Evolutionary conservation across 2,113 vertebrate genomes (phyloP).

Genomic region (Acrocephalus arundinaceus): DNA sequence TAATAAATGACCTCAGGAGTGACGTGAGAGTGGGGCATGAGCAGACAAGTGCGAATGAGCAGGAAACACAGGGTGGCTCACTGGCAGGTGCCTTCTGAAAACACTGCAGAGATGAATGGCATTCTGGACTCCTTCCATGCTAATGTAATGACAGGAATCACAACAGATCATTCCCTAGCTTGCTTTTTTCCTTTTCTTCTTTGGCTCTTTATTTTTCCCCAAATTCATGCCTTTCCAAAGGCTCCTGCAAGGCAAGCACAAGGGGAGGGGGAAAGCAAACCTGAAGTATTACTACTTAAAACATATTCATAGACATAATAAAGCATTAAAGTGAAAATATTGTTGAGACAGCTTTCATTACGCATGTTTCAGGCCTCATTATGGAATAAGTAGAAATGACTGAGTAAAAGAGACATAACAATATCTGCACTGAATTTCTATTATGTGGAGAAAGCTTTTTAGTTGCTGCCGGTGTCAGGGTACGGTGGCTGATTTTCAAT

Average conservation of each 20-base stretch:
- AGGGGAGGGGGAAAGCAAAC: slow-evolving; percentile 21
- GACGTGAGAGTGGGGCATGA: background rate
- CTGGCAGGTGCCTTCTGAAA: slow-evolving; percentile 47
- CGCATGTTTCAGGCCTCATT: slow-evolving; percentile 88
- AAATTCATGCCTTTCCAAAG: slow-evolving; percentile 48
- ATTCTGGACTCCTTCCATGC: slow-evolving; percentile 40
- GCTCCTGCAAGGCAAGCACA: slow-evolving; percentile 23
- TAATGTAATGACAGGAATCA: slow-evolving; percentile 20
- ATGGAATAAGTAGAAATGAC: slow-evolving; percentile 90
- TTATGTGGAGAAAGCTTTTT: slow-evolving; percentile 80
- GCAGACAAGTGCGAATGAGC: background rate
- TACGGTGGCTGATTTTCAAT: slow-evolving; percentile 80
- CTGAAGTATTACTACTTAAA: slow-evolving; percentile 83
- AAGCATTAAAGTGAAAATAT: slow-evolving; percentile 95
- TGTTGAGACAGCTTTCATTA: slow-evolving; percentile 95
- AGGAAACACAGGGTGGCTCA: background rate
- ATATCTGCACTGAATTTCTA: slow-evolving; percentile 88
- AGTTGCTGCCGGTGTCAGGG: slow-evolving; percentile 74
- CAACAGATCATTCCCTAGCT: slow-evolving; percentile 43
- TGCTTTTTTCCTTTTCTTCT: background rate
- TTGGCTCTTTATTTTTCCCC: background rate
- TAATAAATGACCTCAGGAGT: background rate
- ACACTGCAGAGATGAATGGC: slow-evolving; percentile 4
- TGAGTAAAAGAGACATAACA: slow-evolving; percentile 84
- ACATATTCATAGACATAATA: slow-evolving; percentile 87